Evolutionary conservation across 2,113 vertebrate species (phyloP).

Genomic region (Limnothrissa miodon): DNA sequence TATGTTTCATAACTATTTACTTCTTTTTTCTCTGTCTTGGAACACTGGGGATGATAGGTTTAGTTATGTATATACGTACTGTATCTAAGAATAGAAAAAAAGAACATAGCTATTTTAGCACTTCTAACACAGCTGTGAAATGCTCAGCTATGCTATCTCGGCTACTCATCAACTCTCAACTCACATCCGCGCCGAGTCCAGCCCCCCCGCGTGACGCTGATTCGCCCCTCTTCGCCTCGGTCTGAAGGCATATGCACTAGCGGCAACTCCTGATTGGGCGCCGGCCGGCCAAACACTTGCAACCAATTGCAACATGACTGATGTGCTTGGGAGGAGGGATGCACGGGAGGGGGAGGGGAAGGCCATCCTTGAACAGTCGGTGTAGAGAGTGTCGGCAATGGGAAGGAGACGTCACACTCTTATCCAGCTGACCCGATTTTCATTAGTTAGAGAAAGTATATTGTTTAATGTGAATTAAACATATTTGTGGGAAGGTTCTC

Average conservation of each 20-base stretch:
- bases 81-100: background rate
- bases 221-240: slow-evolving; percentile 45
- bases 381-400: slow-evolving; percentile 38
- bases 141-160: slow-evolving; percentile 46
- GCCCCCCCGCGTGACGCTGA: slow-evolving; percentile 23
- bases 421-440: slow-evolving; percentile 9
- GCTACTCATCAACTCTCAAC: slow-evolving; percentile 63
- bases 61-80: background rate
- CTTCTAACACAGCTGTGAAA: slow-evolving; percentile 34
- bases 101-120: background rate
- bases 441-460: slow-evolving; percentile 10
- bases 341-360: slow-evolving; percentile 31
- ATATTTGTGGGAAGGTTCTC: background rate
- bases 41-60: background rate
- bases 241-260: slow-evolving; percentile 33
- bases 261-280: slow-evolving; percentile 63
- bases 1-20: background rate
- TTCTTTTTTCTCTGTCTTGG: background rate
- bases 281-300: slow-evolving; percentile 7
- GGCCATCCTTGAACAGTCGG: slow-evolving; percentile 34
- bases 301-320: slow-evolving; percentile 56
- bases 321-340: slow-evolving; percentile 43
- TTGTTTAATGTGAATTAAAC: slow-evolving; percentile 2
- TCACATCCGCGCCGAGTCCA: slow-evolving; percentile 47
- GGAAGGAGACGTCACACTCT: slow-evolving; percentile 27